Evolutionary conservation across 35 echinoderm and acorn worm genomes (phyloP), one percentile per base, ranked within the genome.

Genomic region (Stichopus chloronotus): DNA sequence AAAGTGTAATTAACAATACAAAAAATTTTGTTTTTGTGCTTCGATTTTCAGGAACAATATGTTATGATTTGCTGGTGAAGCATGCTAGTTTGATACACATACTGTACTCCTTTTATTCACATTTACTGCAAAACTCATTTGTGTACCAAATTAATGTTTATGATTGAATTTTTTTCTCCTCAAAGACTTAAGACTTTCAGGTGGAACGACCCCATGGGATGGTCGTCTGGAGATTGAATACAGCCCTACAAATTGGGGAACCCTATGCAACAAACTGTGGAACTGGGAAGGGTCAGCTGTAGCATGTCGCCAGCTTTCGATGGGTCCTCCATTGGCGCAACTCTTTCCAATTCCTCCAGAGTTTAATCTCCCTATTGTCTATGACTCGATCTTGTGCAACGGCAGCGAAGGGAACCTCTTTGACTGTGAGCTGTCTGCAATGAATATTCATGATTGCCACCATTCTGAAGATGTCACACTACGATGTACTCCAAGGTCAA

Each of bases 161-260:
- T 81, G 14, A 81, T 53, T 22, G 10, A 8, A 81, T 81, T 81
- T 81, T 0, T 81, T 81, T 55, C 78, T 81, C 4, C 25, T 81
- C 52, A 11, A 9, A 81, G 78, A 30, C 52, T 9, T 81, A 53
- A 81, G 78, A 81, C 78, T 81, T 22, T 55, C 78, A 54, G 78
- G 17, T 52, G 78, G 78, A 52, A 30, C 25, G 5, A 81, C 78
- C 23, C 23, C 52, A 9, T 81, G 78, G 78, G 78, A 81, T 19
- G 78, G 78, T 53, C 78, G 78, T 81, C 17, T 81, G 78, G 78
- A 81, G 52, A 81, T 81, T 81, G 78, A 81, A 81, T 81, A 81
- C 52, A 9, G 78, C 22, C 78, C 78, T 53, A 52, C 6, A 7
- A 9, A 19, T 22, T 81, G 78, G 78, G 78, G 78, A 4, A 81